phyloP scores from a whole-genome alignment of 2,888 invertebrate species.

The Ommatoiulus sabulosus region DNA sequence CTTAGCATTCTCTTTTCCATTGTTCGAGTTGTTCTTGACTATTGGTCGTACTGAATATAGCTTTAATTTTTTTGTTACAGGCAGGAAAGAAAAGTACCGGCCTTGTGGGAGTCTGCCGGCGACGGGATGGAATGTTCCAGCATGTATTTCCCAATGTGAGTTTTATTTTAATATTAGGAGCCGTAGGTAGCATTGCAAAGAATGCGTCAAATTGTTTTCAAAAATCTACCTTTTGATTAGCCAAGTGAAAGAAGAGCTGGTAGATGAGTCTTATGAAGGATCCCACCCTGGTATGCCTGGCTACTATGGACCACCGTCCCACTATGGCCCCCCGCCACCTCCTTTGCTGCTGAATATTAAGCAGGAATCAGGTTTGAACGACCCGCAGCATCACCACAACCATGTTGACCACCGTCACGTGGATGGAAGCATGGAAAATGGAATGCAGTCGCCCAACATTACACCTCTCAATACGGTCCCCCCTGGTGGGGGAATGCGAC shows the following conservation, averaged over 20 bases:
- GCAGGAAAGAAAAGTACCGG: neutral
- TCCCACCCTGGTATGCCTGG: neutral
- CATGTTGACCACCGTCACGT: neutral
- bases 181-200: neutral
- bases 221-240: neutral
- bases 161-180: neutral
- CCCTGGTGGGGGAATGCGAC: neutral
- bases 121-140: constrained; percentile 59
- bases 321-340: constrained; percentile 48
- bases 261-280: constrained; percentile 91
- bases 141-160: constrained; percentile 60
- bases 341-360: constrained; percentile 50
- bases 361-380: constrained; percentile 50
- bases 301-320: constrained; percentile 49
- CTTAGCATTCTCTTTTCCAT: too few relatives aligned
- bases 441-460: constrained; percentile 54
- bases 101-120: constrained; percentile 10
- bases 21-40: neutral
- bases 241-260: constrained; percentile 76
- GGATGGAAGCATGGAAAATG: constrained; percentile 32
- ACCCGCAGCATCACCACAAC: neutral
- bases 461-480: neutral
- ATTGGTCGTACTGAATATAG: neutral
- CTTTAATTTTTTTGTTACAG: neutral
- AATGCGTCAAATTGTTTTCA: neutral